Evolutionary conservation across 2,113 vertebrate genomes (phyloP).

Genomic region (Plecotus auritus): DNA sequence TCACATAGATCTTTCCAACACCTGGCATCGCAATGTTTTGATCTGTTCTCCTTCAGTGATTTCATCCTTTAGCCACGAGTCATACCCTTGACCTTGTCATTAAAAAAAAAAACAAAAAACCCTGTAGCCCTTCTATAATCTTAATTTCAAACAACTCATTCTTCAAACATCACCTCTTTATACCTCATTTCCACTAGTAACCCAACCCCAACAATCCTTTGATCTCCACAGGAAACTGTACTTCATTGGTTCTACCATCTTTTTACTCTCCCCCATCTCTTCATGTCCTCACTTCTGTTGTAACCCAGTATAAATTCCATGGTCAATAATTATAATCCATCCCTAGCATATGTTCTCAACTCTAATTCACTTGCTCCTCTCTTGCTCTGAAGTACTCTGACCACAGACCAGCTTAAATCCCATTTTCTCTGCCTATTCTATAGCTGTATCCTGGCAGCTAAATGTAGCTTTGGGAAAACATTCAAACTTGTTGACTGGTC

Average conservation of each 20-base stretch:
- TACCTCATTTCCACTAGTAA: background rate
- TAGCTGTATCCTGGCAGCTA: background rate
- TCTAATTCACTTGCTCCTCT: background rate
- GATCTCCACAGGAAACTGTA: background rate
- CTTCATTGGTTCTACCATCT: background rate
- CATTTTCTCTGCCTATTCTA: background rate
- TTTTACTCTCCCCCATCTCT: background rate
- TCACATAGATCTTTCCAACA: background rate
- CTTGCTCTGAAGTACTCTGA: background rate
- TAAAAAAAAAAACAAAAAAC: background rate
- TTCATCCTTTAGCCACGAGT: background rate
- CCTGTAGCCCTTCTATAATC: background rate
- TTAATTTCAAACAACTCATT: conserved; percentile 23
- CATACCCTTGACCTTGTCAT: background rate
- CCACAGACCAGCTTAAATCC: background rate
- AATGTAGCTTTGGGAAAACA: background rate
- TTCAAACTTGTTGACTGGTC: background rate
- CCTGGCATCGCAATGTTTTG: background rate
- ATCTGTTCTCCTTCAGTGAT: background rate
- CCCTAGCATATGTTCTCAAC: background rate
- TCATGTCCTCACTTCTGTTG: background rate
- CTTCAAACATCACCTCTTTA: background rate
- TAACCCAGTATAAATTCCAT: background rate
- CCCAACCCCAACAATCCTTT: background rate
- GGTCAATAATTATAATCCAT: background rate